Percentiles rank a stretch among this genome's conserved stretches.
Evolutionary conservation across 2,888 invertebrate genomes (phyloP).

Genomic region (Argyresthia albistria): DNA sequence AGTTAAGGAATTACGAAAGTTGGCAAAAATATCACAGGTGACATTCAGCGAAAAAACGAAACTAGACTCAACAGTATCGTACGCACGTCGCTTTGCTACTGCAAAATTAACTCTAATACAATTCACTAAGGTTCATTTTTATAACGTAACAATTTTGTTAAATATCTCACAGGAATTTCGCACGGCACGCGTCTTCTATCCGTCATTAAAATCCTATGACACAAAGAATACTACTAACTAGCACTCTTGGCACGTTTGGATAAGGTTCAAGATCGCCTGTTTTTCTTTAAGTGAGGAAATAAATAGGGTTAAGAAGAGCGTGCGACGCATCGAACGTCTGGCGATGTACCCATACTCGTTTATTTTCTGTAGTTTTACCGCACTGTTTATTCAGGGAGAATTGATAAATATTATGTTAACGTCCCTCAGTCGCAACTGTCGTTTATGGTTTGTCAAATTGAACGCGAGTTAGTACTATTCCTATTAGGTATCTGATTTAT

Average conservation of each 20-base stretch:
- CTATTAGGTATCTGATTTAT: too few relatives aligned
- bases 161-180: slow-evolving; percentile 58
- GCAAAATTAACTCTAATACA: neutral
- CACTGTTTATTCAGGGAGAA: too few relatives aligned
- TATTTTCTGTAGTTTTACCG: too few relatives aligned
- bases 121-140: slow-evolving; percentile 12
- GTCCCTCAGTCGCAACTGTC: too few relatives aligned
- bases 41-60: neutral
- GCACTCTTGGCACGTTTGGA: neutral
- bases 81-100: neutral
- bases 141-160: slow-evolving; percentile 10
- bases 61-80: slow-evolving; percentile 23
- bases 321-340: slow-evolving; percentile 50
- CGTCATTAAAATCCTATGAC: slow-evolving; percentile 29
- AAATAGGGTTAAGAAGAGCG: slow-evolving; percentile 25
- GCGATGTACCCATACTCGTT: slow-evolving; percentile 25
- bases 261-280: neutral
- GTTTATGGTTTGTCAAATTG: too few relatives aligned
- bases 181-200: slow-evolving; percentile 48
- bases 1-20: neutral
- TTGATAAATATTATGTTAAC: too few relatives aligned
- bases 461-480: too few relatives aligned
- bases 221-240: slow-evolving; percentile 4
- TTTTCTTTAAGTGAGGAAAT: slow-evolving; percentile 13
- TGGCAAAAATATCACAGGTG: slow-evolving; percentile 1